Evolutionary conservation across 2,797 vertebrate species (phyloP).

Genomic region (Sitta carolinensis): DNA sequence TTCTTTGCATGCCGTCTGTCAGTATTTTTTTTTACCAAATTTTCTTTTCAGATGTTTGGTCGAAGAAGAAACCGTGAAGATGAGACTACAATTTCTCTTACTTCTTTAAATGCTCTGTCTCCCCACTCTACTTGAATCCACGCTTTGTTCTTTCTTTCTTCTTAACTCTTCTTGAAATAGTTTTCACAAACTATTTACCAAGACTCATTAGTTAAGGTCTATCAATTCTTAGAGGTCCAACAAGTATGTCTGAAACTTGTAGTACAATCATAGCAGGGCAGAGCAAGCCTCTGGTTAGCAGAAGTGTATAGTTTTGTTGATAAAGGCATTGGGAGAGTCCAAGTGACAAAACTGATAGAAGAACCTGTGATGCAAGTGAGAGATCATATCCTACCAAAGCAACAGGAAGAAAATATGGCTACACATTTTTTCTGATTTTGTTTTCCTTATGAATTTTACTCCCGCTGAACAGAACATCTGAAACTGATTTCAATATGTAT

Average conservation of each 20-base stretch:
- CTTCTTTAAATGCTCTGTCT: background rate
- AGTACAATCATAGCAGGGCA: background rate
- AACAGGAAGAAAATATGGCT: background rate
- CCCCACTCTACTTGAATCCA: background rate
- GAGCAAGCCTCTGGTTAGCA: background rate
- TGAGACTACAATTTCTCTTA: background rate
- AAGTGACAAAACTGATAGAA: background rate
- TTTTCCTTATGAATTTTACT: background rate
- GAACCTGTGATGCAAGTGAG: background rate
- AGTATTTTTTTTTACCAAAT: slow-evolving; percentile 2
- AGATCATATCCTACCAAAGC: background rate
- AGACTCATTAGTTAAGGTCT: background rate
- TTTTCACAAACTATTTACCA: background rate
- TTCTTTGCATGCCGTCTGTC: background rate
- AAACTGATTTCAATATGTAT: background rate
- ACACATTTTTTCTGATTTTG: background rate
- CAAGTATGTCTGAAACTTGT: background rate
- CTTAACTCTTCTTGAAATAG: background rate
- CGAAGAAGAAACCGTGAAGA: background rate
- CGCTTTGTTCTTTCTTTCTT: background rate
- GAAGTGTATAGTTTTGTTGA: background rate
- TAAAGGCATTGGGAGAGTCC: background rate
- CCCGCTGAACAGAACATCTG: background rate
- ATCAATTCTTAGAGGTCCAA: background rate
- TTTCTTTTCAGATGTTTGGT: background rate